Base-by-base conservation (phyloP, 2,797 vertebrate genomes). In the Yasuhikotakia modesta region DNA sequence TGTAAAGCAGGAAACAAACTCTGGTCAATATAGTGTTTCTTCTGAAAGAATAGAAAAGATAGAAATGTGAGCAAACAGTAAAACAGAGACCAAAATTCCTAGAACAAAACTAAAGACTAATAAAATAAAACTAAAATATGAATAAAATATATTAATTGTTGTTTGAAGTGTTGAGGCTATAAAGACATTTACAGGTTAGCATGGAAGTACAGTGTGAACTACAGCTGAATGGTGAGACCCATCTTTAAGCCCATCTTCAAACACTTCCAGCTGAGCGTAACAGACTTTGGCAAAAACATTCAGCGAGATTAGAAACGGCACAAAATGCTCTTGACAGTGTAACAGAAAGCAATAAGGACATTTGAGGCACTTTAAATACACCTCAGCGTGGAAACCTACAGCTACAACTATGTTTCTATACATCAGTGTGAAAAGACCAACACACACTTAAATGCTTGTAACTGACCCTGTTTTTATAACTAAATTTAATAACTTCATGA, bases 1-100 rank as follows among this genome's bases (percentile, higher is more conserved):
- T 86, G 91, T 77, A 80, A 73, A 90, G 86, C 85, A 85, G 84
- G 78, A 87, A 79, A 85, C 82, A 58, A 87, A 85, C 81, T 75
- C 76, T 86, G 81, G 58, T 83, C 75, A 71, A 84, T 89, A 86
- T 83, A 88, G 86, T 89, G 90, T 93, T 94, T 90, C 86, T 90
- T 90, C 93, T 92, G 92, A 93, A 95, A 92, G 90, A 87, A 93
- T 94, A 91, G 81, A 94, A 95, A 94, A 94, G 92, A 94, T 79
- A 92, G 92, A 89, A 92, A 89, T 86, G 83, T 83, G 89, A 68
- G 39, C 84, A 87, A 78, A 89, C 79, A 83, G 61, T 79, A 83
- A 86, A 85, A 86, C 65, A 82, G 80, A 65, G 77, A 88, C 65
- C 72, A 79, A 35, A 39, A 14, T n/a, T n/a, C n/a, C n/a, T n/a